A percentile compares a stretch with the other conserved stretches of the same genome.
Evolutionary conservation across 2,113 vertebrate species (phyloP).

Genomic region (Gasterosteus aculeatus): DNA sequence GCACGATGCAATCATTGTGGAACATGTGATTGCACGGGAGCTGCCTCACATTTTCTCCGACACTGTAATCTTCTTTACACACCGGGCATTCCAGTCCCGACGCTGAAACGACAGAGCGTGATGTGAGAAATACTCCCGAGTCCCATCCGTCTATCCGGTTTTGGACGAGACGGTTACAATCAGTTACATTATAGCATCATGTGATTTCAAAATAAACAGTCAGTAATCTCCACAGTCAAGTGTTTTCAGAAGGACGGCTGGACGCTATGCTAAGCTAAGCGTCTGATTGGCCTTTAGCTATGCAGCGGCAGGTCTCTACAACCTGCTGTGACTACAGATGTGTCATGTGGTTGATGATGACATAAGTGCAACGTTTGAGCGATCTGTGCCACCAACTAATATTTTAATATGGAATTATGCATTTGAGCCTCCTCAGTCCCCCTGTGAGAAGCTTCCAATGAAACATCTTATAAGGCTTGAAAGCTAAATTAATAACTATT

Average conservation of each 20-base stretch:
- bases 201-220: neutral
- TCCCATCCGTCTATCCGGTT: neutral
- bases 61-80: slow-evolving; percentile 97
- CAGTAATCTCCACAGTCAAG: neutral
- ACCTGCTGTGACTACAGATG: neutral
- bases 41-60: slow-evolving; percentile 92
- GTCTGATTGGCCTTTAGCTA: neutral
- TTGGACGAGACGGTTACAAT: neutral
- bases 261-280: neutral
- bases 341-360: too few relatives aligned
- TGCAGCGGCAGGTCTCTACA: neutral
- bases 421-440: neutral
- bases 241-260: neutral
- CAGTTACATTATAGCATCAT: neutral
- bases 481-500: neutral
- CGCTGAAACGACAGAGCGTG: slow-evolving; percentile 75
- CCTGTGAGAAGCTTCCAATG: neutral
- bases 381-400: neutral
- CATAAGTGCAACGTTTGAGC: too few relatives aligned
- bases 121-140: neutral
- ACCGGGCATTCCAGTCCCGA: slow-evolving; percentile 95
- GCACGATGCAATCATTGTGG: slow-evolving; percentile 96
- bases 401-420: neutral
- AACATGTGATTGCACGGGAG: slow-evolving; percentile 98
- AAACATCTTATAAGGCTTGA: neutral